Evolutionary conservation across 2,888 invertebrate species (phyloP), one percentile per base, ranked within the genome.

Genomic region (Metopia argyrocephala): DNA sequence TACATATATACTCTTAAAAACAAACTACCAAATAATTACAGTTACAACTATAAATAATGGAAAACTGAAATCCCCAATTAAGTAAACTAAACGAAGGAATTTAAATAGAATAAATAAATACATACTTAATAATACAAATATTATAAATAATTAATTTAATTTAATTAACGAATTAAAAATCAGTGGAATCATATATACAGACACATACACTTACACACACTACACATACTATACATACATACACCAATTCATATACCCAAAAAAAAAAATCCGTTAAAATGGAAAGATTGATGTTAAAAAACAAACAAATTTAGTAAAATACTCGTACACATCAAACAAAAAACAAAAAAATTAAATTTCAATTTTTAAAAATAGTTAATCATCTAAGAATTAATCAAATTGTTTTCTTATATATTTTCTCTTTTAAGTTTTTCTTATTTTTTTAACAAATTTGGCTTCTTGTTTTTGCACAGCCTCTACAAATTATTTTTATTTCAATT

Each of bases 71-170:
- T 69, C 81, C 81, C 78, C 70, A 78, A 75, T 81, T 81, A 81
- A 78, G 56, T 66, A 78, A 81, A 81, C 74, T 75, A 81, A 81
- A 78, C 81, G 78, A 81, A 81, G 81, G 81, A 81, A 81, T 81
- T 81, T 81, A 81, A 81, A 81, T 81, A 81, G 81, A 52, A 78
- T 70, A 78, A 78, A 80, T n/a, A n/a, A n/a, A n/a, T n/a, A n/a
- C n/a, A n/a, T n/a, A n/a, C 52, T 61, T 73, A 62, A 50, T 62
- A 74, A 52, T 68, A 76, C n/a, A n/a, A n/a, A n/a, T n/a, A n/a
- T n/a, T n/a, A 69, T 65, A 64, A 52, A 68, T 7, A 38, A 59
- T 71, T 46, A 78, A 82, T 59, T 64, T 56, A n/a, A 74, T 64
- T 46, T 62, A 56, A 27, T 56, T 48, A 78, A 20, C 56, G 27